Percentiles rank a stretch among this genome's conserved stretches.
Evolutionary conservation across 2,888 invertebrate genomes (phyloP).

Genomic region (Drosophila ustulata): DNA sequence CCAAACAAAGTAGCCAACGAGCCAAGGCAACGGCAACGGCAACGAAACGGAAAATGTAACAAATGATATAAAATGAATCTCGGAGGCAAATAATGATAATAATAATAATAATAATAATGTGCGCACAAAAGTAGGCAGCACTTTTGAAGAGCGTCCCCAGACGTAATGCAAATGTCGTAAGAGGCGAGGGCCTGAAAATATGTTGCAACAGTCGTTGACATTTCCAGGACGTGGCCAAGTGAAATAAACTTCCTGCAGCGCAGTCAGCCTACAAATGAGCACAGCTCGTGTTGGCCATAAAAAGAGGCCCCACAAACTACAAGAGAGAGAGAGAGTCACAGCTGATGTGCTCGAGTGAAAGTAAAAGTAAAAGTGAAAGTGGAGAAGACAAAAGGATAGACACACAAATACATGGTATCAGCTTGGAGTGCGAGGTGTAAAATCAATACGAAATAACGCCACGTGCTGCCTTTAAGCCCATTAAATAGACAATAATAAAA

Average conservation of each 20-base stretch:
- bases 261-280: slow-evolving; percentile 51
- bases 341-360: slow-evolving; percentile 34
- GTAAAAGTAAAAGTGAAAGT: slow-evolving; percentile 32
- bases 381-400: slow-evolving; percentile 55
- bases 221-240: slow-evolving; percentile 30
- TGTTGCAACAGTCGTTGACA: slow-evolving; percentile 59
- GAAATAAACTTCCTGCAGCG: slow-evolving; percentile 39
- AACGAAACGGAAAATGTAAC: slow-evolving; percentile 18
- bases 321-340: slow-evolving; percentile 19
- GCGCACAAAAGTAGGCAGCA: slow-evolving; percentile 54
- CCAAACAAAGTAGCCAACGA: not conserved
- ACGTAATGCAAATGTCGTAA: slow-evolving; percentile 40
- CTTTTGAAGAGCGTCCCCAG: slow-evolving; percentile 18
- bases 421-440: slow-evolving; percentile 52
- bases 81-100: slow-evolving; percentile 18
- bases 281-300: slow-evolving; percentile 77
- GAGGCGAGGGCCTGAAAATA: slow-evolving; percentile 34
- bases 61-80: slow-evolving; percentile 22
- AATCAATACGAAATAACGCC: slow-evolving; percentile 70
- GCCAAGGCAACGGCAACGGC: slow-evolving; percentile 4
- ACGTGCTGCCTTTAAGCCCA: slow-evolving; percentile 45
- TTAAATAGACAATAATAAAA: slow-evolving; percentile 52
- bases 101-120: slow-evolving; percentile 26
- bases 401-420: slow-evolving; percentile 26
- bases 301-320: slow-evolving; percentile 42